Evolutionary conservation across 2,113 vertebrate species (phyloP), one percentile per base, ranked within the genome.

Genomic region (Hemicordylus capensis): DNA sequence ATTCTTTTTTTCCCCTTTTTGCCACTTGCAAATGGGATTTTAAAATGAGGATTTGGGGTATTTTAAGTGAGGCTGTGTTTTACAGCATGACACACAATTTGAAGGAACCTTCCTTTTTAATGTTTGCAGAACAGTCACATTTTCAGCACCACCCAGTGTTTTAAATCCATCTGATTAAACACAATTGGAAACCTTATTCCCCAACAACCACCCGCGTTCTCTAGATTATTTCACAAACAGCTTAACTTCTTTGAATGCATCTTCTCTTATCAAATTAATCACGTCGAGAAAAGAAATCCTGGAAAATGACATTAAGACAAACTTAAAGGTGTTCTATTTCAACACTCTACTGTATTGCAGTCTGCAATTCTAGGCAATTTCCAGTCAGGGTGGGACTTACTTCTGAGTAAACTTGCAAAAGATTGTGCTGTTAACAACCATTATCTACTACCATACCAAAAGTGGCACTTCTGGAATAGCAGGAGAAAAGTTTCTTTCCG

Each of bases 71-170:
- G n/a, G 6, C 31, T 66, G 31, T 63, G 79, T 34, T 81, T 37
- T 54, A 39, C 37, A 37, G 12, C 31, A 54, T 15, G 4, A 9
- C 44, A 48, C 46, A 19, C 46, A 24, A 81, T 81, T 72, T 86
- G 73, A 90, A 86, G 70, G n/a, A 78, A 88, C 86, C 7, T n/a
- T 81, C 83, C 80, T 74, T 83, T 20, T 89, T 80, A 51, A 56
- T 44, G 59, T 6, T 61, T 28, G 61, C 19, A 14, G 26, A 31
- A 17, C 34, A 61, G 39, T 19, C 24, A 83, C 22, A 78, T 70
- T 85, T 81, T 75, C 78, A 63, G 42, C 14, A 86, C 39, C 56
- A 63, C 80, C 86, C 76, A 72, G 12, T 86, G 39, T 6, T 81
- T 88, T 74, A 44, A 66, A 88, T 77, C 31, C 61, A 83, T 34